Base-by-base conservation (phyloP, 2,888 invertebrate species). In the Cataglyphis altisquamis region DNA sequence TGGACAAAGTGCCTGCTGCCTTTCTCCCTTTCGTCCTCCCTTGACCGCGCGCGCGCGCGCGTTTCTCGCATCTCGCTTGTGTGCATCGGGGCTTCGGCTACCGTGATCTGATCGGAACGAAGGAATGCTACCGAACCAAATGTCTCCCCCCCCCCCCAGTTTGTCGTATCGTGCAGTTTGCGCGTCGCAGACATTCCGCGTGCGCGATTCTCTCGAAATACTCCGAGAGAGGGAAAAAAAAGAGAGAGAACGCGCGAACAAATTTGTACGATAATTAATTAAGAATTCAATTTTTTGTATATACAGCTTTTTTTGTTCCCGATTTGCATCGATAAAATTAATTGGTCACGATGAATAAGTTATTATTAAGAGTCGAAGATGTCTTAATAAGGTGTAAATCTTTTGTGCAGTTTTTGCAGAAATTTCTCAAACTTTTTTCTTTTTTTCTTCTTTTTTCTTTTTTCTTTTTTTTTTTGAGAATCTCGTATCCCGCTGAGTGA, bases 1-100 rank as follows among this genome's bases (percentile, higher is more conserved):
- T 88, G 90, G 90, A 84, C 84, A 88, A 86, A 89, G 83, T 80
- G 89, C 89, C 87, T 89, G 45, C 41, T 15, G 85, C 78, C 85
- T 85, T 85, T 86, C 84, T 83, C 83, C 60, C 88, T 85, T 74
- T 78, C 41, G 52, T 57, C 36, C 68, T 66, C 55, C 41, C 15
- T 45, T 12, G 32, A 36, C 68, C 41, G 48, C 3, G n/a, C 66
- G 52, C 36, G 25, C 55, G 52, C 57, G 48, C 64, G 52, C 72
- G 52, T 62, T 36, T 75, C 83, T 67, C 63, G 66, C 67, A 39
- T 62, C 60, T 72, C 68, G 55, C 68, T 75, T 41, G 57, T 45
- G 55, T 29, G 29, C 55, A 48, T 52, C 81, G 81, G 81, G 72
- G 57, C 57, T 70, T 52, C 60, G 36, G 60, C 78, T 80, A 80